Base-by-base conservation (phyloP, 2,888 invertebrate species). In the Tachina fera region DNA sequence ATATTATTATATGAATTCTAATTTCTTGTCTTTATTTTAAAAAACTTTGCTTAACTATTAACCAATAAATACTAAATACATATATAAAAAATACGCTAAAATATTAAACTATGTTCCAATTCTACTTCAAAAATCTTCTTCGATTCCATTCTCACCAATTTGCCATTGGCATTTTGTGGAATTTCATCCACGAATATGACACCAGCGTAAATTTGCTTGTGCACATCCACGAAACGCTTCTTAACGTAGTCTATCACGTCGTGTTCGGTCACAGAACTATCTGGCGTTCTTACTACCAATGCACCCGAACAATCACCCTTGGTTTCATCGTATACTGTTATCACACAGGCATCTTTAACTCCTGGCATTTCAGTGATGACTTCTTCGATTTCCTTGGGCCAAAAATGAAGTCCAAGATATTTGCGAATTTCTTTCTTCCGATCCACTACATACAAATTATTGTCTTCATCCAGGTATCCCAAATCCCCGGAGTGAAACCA, bases 401-500 rank as follows among this genome's bases (percentile, higher is more conserved):
- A 87, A 60, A 65, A 87, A 0, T 87, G 87, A 3, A 82, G 16
- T 77, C 89, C 88, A 31, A 89, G 74, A 75, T 89, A 91, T 49
- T 90, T 91, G 0, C 91, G 85, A 6, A 89, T 89, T 45, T 92
- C 91, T 86, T 91, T 92, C 58, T 89, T 90, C 2, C 92, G 89
- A 84, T 89, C 92, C 9, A 89, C 88, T 14, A 91, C 80, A 81
- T 88, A 89, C 10, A 91, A 72, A 74, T 71, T 86, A 13, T 90
- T 89, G 1, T 90, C 87, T 4, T 90, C 88, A 77, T 91, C 91
- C 80, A 92, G 90, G 75, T 90, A 89, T 3, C 92, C 92, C 74
- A 92, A 61, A 81, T 92, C 92, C 0, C 92, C 92, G 0, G 90
- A 89, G 11, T 89, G 89, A 3, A 90, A 84, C 91, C 91, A 92